Percentiles rank a stretch among this genome's conserved stretches.
Conservation (phyloP, 2,888 invertebrate species). For the Allygus modestus region DNA sequence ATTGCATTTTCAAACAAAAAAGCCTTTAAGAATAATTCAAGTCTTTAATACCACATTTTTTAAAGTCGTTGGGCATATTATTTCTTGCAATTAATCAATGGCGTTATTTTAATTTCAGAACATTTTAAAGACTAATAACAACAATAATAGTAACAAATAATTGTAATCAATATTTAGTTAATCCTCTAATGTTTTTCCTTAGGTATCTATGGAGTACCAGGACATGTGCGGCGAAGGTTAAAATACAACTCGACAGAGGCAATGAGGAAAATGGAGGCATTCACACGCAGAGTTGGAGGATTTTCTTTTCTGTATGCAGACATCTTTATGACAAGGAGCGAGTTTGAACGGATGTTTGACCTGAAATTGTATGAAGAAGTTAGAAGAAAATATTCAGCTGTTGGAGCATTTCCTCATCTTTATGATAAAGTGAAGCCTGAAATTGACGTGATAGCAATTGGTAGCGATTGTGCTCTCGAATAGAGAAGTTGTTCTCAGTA, state of each 20-base stretch:
- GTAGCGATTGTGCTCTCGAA: constrained; percentile 68
- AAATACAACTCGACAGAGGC: constrained; percentile 81
- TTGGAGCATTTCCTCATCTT: constrained; percentile 81
- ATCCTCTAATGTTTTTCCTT: too few relatives aligned
- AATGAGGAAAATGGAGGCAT: constrained; percentile 84
- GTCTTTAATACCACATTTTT: too few relatives aligned
- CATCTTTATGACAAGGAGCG: constrained; percentile 81
- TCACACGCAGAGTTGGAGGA: constrained; percentile 82
- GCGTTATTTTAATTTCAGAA: too few relatives aligned
- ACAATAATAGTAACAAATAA: too few relatives aligned
- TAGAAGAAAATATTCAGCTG: constrained; percentile 79
- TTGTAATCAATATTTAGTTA: too few relatives aligned
- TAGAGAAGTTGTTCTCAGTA: not conserved
- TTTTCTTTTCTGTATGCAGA: constrained; percentile 84
- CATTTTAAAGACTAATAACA: too few relatives aligned
- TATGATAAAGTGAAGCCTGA: constrained; percentile 84
- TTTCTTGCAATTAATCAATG: too few relatives aligned
- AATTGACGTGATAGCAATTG: constrained; percentile 81
- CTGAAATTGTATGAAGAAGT: constrained; percentile 80
- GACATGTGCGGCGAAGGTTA: constrained; percentile 78
- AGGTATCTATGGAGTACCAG: constrained; percentile 84
- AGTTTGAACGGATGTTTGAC: constrained; percentile 84
- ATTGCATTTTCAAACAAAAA: too few relatives aligned
- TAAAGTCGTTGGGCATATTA: too few relatives aligned
- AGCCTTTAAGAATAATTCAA: too few relatives aligned